These are phyloP conservation scores for Pomatostomus ruficeps DNA, from an alignment of 2,113 vertebrate species.

Conservation along the genomic window DNA sequence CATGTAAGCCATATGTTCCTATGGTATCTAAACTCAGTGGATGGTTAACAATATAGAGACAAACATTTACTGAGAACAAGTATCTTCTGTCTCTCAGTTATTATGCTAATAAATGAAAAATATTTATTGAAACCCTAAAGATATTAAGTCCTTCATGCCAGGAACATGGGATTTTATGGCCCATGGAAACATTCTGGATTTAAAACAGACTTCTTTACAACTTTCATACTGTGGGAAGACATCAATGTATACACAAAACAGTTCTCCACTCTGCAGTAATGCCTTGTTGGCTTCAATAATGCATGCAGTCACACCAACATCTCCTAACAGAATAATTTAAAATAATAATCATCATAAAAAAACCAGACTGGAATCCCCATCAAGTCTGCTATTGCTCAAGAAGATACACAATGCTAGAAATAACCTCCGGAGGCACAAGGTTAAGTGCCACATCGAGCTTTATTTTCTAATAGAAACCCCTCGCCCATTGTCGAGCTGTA, in stretches of 20 bases:
- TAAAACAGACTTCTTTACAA: slow-evolving; percentile 4
- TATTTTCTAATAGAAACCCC: background rate
- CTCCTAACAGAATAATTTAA: background rate
- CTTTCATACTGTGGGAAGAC: background rate
- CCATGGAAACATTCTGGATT: background rate
- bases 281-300: background rate
- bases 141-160: background rate
- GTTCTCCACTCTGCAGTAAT: background rate
- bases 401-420: background rate
- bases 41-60: background rate
- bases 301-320: background rate
- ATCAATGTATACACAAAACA: background rate
- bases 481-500: background rate
- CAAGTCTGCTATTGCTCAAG: background rate
- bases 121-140: background rate
- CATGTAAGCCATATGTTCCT: background rate
- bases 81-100: background rate
- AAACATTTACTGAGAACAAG: background rate
- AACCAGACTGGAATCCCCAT: background rate
- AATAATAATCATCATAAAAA: background rate
- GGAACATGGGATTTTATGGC: background rate
- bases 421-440: background rate
- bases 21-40: background rate
- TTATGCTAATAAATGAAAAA: background rate
- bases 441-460: background rate